Evolutionary conservation across 2,113 vertebrate genomes (phyloP), one percentile per base, ranked within the genome.

Genomic region (Sula dactylatra): DNA sequence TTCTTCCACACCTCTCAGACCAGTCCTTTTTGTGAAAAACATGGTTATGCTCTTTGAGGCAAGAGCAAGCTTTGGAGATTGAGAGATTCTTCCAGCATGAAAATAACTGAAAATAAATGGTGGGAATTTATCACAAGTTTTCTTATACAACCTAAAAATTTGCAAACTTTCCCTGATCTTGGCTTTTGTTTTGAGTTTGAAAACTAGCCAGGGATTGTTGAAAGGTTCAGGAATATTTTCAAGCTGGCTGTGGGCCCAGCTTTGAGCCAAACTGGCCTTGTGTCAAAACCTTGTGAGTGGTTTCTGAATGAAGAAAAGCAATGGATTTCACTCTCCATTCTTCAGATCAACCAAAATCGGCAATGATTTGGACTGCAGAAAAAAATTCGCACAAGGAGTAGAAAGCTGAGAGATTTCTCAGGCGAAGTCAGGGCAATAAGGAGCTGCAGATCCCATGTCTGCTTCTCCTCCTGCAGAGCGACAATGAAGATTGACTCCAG

Each of bases 291-390:
- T 94, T 88, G 66, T 85, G 87, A 96, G 95, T 90, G 79, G 79
- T 85, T 97, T 97, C 85, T 96, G 82, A 93, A 94, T 86, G 93
- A 97, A 94, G 95, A 93, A 93, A 95, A 97, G 82, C 86, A 86
- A 74, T 81, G 79, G 82, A 67, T 95, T 96, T 86, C 50, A 78
- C 61, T 91, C 71, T 34, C 67, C 0, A 10, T 90, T 91, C 84
- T 89, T 89, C 10, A 5, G 66, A 93, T 91, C 91, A 90, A 83
- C 79, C 38, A 73, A 95, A 94, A 90, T 87, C 70, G 0, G 71
- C 73, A 38, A 38, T 44, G 84, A 85, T 72, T 64, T 52, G 76
- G 56, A 90, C 55, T 95, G 82, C 79, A 91, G 84, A 58, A 86
- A 40, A 94, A 54, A 69, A 49, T 82, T 95, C 91, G 64, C 84